These are phyloP conservation scores for Cryptocephalus moraei DNA, from an alignment of 2,888 invertebrate genomes.

Conservation along the genomic window DNA sequence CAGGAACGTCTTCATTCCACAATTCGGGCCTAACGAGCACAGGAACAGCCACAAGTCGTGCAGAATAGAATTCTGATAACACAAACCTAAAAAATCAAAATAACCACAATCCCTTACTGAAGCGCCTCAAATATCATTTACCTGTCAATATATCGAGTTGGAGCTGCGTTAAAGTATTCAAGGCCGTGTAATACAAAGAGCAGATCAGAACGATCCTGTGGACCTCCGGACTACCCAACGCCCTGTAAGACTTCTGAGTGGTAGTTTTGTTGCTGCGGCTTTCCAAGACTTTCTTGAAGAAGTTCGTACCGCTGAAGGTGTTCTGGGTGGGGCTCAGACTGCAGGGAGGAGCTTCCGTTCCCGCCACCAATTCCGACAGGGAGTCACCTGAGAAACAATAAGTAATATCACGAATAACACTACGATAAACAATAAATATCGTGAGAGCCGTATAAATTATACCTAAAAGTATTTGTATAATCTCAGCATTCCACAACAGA, in stretches of 20 bases:
- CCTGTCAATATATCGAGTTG: slow-evolving; percentile 88
- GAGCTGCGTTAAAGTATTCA: slow-evolving; percentile 82
- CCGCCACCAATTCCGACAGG: slow-evolving; percentile 18
- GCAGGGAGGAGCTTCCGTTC: slow-evolving; percentile 30
- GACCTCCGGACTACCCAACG: slow-evolving; percentile 72
- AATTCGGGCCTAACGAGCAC: slow-evolving; percentile 76
- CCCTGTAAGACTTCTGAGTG: slow-evolving; percentile 56
- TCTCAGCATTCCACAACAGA: slow-evolving; percentile 44
- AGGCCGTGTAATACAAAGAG: slow-evolving; percentile 83
- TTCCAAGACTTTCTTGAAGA: slow-evolving; percentile 52
- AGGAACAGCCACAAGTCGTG: slow-evolving; percentile 87
- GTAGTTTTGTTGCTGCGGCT: slow-evolving; percentile 49
- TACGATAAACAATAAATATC: not conserved
- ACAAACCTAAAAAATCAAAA: slow-evolving; percentile 57
- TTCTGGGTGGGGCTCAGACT: slow-evolving; percentile 31
- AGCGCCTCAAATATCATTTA: slow-evolving; percentile 25
- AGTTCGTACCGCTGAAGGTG: slow-evolving; percentile 39
- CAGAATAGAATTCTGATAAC: slow-evolving; percentile 85
- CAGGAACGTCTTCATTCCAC: slow-evolving; percentile 80
- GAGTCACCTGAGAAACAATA: slow-evolving; percentile 34
- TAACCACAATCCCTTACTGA: not conserved
- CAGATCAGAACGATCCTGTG: slow-evolving; percentile 79
- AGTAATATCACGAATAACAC: not conserved
- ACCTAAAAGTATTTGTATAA: slow-evolving; percentile 49
- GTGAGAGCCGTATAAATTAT: slow-evolving; percentile 3